These are phyloP conservation scores for Sciurus vulgaris DNA, from an alignment of 2,797 vertebrate species.

Conservation along the genomic window DNA sequence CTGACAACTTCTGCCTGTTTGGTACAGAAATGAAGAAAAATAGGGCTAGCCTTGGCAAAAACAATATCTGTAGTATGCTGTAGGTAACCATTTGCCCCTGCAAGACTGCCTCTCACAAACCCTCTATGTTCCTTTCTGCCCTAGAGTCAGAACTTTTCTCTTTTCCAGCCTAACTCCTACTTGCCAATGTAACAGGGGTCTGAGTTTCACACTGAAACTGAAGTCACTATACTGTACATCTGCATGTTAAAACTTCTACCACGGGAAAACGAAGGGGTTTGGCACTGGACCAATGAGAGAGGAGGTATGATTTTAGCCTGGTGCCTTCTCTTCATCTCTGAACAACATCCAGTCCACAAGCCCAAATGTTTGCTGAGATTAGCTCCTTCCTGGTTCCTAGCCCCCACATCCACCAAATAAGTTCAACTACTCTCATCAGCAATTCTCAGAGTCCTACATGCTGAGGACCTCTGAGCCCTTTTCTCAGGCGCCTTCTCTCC, in stretches of 20 bases:
- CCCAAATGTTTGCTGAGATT: background rate
- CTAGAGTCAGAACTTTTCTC: background rate
- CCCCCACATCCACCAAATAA: background rate
- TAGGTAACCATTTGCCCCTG: background rate
- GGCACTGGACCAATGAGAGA: background rate
- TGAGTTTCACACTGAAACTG: background rate
- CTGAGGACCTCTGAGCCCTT: background rate
- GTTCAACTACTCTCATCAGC: background rate
- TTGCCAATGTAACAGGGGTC: background rate
- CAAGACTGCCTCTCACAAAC: background rate
- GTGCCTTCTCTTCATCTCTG: background rate
- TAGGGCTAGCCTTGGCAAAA: background rate
- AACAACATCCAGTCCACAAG: background rate
- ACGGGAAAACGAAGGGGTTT: background rate
- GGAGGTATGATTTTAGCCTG: background rate
- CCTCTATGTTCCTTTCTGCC: background rate
- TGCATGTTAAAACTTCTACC: background rate
- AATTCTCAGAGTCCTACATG: background rate
- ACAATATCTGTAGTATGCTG: background rate
- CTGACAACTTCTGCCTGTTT: background rate
- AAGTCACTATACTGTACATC: background rate
- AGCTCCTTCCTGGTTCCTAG: background rate
- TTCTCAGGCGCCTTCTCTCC: background rate
- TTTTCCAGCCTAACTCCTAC: background rate
- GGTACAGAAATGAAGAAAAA: background rate